Evolutionary conservation across 2,888 invertebrate genomes (phyloP).

Genomic region (Micoletzkya japonica): DNA sequence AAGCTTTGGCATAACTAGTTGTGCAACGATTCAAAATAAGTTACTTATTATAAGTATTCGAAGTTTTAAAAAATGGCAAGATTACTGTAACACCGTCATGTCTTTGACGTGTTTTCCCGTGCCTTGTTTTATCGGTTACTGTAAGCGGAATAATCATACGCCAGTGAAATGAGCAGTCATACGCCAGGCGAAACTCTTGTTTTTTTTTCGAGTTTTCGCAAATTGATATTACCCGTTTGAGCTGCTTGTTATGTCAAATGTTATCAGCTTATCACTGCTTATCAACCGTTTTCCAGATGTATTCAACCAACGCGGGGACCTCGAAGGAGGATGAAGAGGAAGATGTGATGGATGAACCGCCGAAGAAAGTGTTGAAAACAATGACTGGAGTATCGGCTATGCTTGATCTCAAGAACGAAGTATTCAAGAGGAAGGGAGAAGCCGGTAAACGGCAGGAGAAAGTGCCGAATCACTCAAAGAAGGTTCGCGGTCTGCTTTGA

Average conservation of each 20-base stretch:
- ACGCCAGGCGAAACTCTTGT: neutral
- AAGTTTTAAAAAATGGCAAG: neutral
- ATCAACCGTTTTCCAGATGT: too few species aligned
- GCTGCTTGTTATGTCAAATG: too few species aligned
- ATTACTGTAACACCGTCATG: too few species aligned
- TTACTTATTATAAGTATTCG: neutral
- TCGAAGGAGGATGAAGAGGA: constrained; percentile 19
- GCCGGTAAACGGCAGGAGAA: too few species aligned
- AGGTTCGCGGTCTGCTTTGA: neutral
- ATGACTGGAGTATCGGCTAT: constrained; percentile 14
- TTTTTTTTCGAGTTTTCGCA: too few species aligned
- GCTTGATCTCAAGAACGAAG: constrained; percentile 26
- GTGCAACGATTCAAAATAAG: too few species aligned
- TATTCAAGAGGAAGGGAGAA: constrained; percentile 18
- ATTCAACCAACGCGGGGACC: constrained; percentile 6
- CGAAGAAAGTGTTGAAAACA: constrained; percentile 24
- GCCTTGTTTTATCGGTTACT: too few species aligned
- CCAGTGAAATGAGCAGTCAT: neutral
- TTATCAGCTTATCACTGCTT: too few species aligned
- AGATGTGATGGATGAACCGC: constrained; percentile 13
- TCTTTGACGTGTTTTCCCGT: too few species aligned
- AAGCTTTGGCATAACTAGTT: too few species aligned
- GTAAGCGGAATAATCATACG: too few species aligned
- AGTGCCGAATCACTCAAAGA: neutral
- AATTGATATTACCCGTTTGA: too few species aligned